Base-by-base conservation (phyloP, 2,113 vertebrate genomes). In the Siniperca knerii region DNA sequence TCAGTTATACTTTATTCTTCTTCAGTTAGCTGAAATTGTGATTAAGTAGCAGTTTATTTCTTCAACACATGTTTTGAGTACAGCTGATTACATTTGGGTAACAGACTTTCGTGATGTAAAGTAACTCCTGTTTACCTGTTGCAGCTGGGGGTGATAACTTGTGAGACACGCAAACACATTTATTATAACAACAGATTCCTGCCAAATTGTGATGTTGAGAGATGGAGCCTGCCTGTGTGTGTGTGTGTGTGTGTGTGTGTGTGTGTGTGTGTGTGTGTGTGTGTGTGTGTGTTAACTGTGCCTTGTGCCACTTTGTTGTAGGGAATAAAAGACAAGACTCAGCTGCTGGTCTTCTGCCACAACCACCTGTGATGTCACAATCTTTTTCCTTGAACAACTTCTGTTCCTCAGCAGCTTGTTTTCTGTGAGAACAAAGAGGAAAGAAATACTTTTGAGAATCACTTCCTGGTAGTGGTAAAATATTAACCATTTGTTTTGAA, bases 401-500 rank as follows among this genome's bases (percentile, higher is more conserved):
- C 42, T 83, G 25, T 25, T 57, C 13, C 23, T 46, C 12, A 16
- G 11, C 25, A 37, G 57, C 6, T 61, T 70, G 46, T 55, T 79
- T 77, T 75, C 20, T 71, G 23, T n/a, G 58, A 75, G 15, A 37
- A 69, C 37, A 40, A 54, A 64, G 13, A 35, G 0, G 3, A 52
- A 60, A 23, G 25, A 78, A 48, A 75, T 25, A 35, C 44, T 77
- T 91, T 60, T 87, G 35, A 21, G 33, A 70, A 55, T 29, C 20
- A 75, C 80, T 90, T 92, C 89, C 91, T 88, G 65, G 66, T 76
- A 12, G 44, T 55, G 48, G 90, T 93, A 40, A 90, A 90, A 87
- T 76, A 93, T 95, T 93, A 92, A 93, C 90, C 8, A n/a, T 75
- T 81, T 61, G 64, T 55, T 70, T 75, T 61, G n/a, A 81, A 62